Base-by-base conservation (phyloP, 64 coral and sea anemone genomes). In the Dendronephthya gigantea region DNA sequence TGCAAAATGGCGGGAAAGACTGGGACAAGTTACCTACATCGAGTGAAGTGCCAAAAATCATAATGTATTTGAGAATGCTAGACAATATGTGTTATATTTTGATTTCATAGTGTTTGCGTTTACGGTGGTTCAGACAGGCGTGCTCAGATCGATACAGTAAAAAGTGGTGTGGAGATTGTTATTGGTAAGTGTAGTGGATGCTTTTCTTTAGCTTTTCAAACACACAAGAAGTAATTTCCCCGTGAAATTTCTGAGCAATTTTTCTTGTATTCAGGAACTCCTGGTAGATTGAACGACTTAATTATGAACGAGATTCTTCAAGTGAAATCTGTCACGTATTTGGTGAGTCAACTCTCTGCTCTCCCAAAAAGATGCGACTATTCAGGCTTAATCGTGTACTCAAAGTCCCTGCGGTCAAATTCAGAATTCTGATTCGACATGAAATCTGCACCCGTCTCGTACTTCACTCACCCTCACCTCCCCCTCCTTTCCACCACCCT, bases 261-360 rank as follows among this genome's bases (percentile, higher is more conserved):
- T 23, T 43, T 5, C 68, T 82, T 87, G n/a, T n/a, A n/a, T 89
- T 39, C 40, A 98, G 95, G 92, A 2, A 98, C 95, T 1, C 95
- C 95, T 74, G 95, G 95, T 33, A 83, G 95, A 81, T 69, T 98
- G 37, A 98, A 98, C 88, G 95, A 98, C 48, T 87, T 98, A 7
- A 68, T 98, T 36, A 98, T 98, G 95, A 93, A 98, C 70, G 92
- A 98, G 32, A 90, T 98, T 15, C 83, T 98, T 49, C 90, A 87
- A 36, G 92, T 98, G 35, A 83, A 66, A 89, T 93, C 92, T 91
- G 95, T 98, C 9, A 98, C 95, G 2, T 98, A 91, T 50, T 88
- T 98, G 92, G 95, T 98, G 88, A 88, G 92, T 48, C 6, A 22
- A 62, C 51, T 58, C 23, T 58, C 13, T 22, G 7, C 51, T 58